Conservation (phyloP, 2,797 vertebrate species). For the Cirrhinus molitorella region DNA sequence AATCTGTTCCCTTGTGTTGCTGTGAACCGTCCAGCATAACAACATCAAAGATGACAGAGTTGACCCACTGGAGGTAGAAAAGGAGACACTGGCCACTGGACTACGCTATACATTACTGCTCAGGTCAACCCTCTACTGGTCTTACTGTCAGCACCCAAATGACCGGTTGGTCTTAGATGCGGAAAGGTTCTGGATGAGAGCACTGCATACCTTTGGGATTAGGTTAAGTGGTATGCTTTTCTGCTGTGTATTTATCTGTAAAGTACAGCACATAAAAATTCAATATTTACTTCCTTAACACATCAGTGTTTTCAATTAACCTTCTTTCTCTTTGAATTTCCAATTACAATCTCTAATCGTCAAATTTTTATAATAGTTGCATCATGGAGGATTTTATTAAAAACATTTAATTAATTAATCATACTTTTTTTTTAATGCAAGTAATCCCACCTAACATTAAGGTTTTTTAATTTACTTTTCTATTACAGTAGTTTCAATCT, state of each 20-base stretch:
- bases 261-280: neutral
- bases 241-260: constrained; percentile 26
- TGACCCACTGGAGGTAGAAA: constrained; percentile 18
- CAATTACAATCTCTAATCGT: neutral
- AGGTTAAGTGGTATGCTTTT: constrained; percentile 7
- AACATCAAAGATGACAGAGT: constrained; percentile 9
- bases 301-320: constrained; percentile 8
- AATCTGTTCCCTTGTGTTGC: constrained; percentile 38
- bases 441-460: too few species aligned
- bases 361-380: too few species aligned
- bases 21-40: constrained; percentile 46
- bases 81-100: constrained; percentile 1
- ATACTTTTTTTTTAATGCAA: too few species aligned
- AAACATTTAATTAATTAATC: too few species aligned
- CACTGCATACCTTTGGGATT: neutral
- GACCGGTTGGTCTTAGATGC: constrained; percentile 2
- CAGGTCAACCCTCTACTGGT: constrained; percentile 1
- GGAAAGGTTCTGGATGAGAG: neutral
- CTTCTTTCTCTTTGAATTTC: neutral
- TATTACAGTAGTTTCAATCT: too few species aligned
- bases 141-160: constrained; percentile 19
- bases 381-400: too few species aligned
- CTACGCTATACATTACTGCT: constrained; percentile 5
- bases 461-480: too few species aligned
- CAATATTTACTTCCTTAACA: constrained; percentile 11